Base-by-base conservation (phyloP, 2,113 vertebrate genomes). In the Lichenostomus cassidix region DNA sequence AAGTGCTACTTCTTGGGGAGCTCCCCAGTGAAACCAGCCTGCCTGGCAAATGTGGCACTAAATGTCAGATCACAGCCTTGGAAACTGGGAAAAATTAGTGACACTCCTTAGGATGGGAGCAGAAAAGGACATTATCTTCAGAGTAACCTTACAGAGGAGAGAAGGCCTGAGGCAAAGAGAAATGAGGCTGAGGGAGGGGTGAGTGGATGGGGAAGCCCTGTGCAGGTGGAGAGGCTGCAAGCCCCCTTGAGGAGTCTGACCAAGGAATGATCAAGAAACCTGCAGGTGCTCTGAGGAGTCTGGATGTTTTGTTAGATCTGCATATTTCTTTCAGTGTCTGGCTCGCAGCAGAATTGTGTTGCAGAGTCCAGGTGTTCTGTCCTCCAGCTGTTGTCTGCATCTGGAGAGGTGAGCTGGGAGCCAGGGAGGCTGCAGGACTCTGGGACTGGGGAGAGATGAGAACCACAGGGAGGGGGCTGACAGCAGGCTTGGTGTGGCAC, bases 261-360 rank as follows among this genome's bases (percentile, higher is more conserved):
- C 95, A 74, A 87, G 80, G 85, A 90, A 93, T 63, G 79, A 83
- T 55, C 50, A 77, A 50, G 89, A 81, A 89, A 71, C 60, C 75
- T 74, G 89, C 94, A 93, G 95, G 92, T 96, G 96, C 86, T 83
- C 76, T 25, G 68, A 15, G 15, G 85, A 63, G 76, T 52, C 58
- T 0, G 42, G 76, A 44, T 73, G 67, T 83, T 90, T 93, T 92
- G 60, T 89, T 67, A 87, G 73, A 89, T 75, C 80, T 90, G 76
- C 91, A 78, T 90, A 81, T 89, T 95, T 96, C 90, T 95, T 27
- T 74, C 1, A 39, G 76, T 74, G 80, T 89, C 89, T 95, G 94
- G 86, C 95, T 97, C 0, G 41, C 86, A 97, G 91, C 83, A 89
- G 77, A 92, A 78, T 87, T 60, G 37, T 47, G 80, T 21, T 81